phyloP scores from a whole-genome alignment of 1,140 invertebrate genomes.

The Drosophila ohnishii region DNA sequence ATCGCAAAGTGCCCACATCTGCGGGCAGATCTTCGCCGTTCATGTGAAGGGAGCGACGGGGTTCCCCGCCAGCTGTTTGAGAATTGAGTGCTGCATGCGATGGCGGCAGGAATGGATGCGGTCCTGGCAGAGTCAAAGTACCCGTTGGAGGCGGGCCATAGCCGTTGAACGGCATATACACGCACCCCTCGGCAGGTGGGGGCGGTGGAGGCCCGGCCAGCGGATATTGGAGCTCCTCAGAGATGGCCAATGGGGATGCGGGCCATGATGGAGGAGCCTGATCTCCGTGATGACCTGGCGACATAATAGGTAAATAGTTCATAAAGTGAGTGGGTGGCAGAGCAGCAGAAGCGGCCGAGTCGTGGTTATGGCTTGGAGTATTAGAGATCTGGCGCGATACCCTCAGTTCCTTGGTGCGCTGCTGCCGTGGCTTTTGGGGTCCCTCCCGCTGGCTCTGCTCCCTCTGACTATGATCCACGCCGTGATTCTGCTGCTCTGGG shows the following conservation, averaged over 20 bases:
- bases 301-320: conserved; percentile 46
- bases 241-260: conserved; percentile 11
- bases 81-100: conserved; percentile 8
- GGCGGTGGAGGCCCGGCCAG: conserved; percentile 23
- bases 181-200: conserved; percentile 37
- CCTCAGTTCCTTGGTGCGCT: conserved; percentile 3
- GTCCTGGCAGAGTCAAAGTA: background rate
- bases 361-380: conserved; percentile 2
- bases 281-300: background rate
- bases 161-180: conserved; percentile 54
- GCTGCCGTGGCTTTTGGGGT: conserved; percentile 19
- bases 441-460: conserved; percentile 7
- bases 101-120: conserved; percentile 23
- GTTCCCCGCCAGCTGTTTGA: conserved; percentile 39
- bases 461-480: conserved; percentile 1
- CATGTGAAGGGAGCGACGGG: conserved; percentile 82
- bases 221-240: conserved; percentile 45
- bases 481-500: conserved; percentile 1
- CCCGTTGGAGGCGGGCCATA: conserved; percentile 31
- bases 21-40: conserved; percentile 85
- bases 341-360: background rate
- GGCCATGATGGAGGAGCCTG: conserved; percentile 37
- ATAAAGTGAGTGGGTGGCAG: conserved; percentile 29
- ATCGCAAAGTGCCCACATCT: conserved; percentile 86
- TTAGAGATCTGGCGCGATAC: conserved; percentile 3